Base-by-base conservation (phyloP, 64 coral and sea anemone genomes). In the Dendronephthya gigantea region DNA sequence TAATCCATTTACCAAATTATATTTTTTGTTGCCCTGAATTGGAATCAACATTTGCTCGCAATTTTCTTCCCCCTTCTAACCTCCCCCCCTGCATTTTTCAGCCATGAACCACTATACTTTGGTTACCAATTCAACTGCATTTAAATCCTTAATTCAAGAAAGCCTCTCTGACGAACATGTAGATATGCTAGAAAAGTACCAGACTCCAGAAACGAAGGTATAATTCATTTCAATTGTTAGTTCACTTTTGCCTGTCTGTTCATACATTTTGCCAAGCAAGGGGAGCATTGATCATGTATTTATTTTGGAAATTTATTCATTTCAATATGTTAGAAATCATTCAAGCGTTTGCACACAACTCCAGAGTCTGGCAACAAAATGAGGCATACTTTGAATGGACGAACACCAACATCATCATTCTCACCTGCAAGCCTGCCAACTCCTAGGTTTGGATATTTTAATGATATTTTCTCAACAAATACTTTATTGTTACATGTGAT, bases 371-470 rank as follows among this genome's bases (percentile, higher is more conserved):
- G 16, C 72, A 79, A 34, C 8, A 79, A 79, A 79, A 34, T 79
- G 72, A 16, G 12, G 15, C 72, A 79, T 17, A 34, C 72, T 5
- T 28, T 79, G 17, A 36, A 19, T 36, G 72, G 72, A 33, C 10
- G 72, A 79, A 79, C 72, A 79, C 72, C 72, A 22, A 62, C 16
- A 79, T 79, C 72, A 34, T 79, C 72, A 1, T 79, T 79, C 29
- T 79, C 72, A 33, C 72, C 72, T 36, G 36, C 15, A 19, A 79
- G 32, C 28, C 15, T 79, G 17, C 32, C 72, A 8, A 79, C 72
- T 16, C 72, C 72, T 5, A 79, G 72, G 72, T 79, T 17, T 31
- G 13, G 29, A 33, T 16, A 4, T 29, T 13, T 37, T 31, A 75
- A 13, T 2, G 12, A 2, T 5, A 7, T n/a, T 66, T n/a, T 66